Evolutionary conservation across 1,140 invertebrate species (phyloP).

Genomic region (Drosophila kurseongensis): DNA sequence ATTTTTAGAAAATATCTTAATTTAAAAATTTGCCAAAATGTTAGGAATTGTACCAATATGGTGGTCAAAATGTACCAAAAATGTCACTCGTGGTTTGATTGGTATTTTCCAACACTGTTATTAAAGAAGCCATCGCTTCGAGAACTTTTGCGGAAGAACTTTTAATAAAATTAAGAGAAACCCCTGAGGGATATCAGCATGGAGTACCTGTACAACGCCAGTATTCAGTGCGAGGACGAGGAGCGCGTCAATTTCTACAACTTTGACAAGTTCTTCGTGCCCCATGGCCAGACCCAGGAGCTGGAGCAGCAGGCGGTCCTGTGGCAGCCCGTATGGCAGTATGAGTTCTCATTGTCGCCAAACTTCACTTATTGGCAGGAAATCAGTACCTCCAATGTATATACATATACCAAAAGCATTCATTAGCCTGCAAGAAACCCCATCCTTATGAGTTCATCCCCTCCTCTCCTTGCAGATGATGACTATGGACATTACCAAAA

Average conservation of each 20-base stretch:
- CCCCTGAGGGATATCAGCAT: not conserved
- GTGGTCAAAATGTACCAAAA: not conserved
- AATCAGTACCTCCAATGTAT: constrained; percentile 16
- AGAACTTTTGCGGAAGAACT: not conserved
- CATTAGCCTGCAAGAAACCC: too few relatives aligned
- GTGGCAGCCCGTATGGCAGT: too few relatives aligned
- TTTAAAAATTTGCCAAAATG: too few relatives aligned
- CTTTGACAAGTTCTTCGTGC: constrained; percentile 49
- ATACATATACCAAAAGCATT: not conserved
- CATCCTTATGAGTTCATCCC: not conserved
- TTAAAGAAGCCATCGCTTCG: not conserved
- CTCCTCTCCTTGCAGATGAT: constrained; percentile 85
- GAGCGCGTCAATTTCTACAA: constrained; percentile 12
- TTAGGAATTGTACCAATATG: not conserved
- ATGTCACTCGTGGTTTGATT: too few relatives aligned
- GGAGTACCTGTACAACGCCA: constrained; percentile 19
- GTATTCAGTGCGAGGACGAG: not conserved
- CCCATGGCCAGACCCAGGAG: not conserved
- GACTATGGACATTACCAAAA: constrained; percentile 90
- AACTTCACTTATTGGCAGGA: constrained; percentile 14
- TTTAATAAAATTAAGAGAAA: not conserved
- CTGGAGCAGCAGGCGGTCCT: not conserved
- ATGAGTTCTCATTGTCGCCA: not conserved
- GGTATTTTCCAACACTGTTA: constrained; percentile 30
- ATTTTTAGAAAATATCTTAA: too few relatives aligned